Base-by-base conservation (phyloP, 1,140 invertebrate genomes). In the Carcinoscorpius rotundicauda region DNA sequence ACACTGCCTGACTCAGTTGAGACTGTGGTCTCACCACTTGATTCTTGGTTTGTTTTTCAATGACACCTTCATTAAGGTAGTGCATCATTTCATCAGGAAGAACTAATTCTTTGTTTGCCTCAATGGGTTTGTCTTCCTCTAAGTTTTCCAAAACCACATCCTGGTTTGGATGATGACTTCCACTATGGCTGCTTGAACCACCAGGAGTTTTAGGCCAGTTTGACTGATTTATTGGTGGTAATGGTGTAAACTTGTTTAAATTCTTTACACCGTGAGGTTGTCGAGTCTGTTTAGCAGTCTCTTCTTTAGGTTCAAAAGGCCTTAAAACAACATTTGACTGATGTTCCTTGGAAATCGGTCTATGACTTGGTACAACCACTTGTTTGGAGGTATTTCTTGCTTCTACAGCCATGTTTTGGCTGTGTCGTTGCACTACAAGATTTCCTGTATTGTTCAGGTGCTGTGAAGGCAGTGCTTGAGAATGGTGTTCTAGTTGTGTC, bases 31-130 rank as follows among this genome's bases (percentile, higher is more conserved):
- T 60, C 29, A 29, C 29, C 29, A 29, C 29, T 29, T 29, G 29
- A 29, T 29, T 29, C 29, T 29, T 29, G 29, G 29, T 29, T 29
- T 29, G 29, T 29, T 29, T 29, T 29, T 29, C 29, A 29, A 29
- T 29, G 29, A 29, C 29, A 29, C 85, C 83, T 82, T 93, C 89
- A 79, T 90, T 93, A 70, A 97, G 82, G 78, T 95, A 96, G 76
- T 90, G 85, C 73, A 93, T 82, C 91, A 97, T 95, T 76, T 97
- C 94, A 76, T 97, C 94, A 11, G 94, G 93, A 74, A 97, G 87
- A 57, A 93, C 88, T 68, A 96, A 80, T 64, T 80, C 75, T 57
- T 78, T 76, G 78, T 86, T 89, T 73, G 91, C 90, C 73, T 93
- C 91, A 68, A 93, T 85, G 83, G 89, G 88, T 78, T 91, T 87